Evolutionary conservation across 2,797 vertebrate genomes (phyloP), one percentile per base, ranked within the genome.

Genomic region (Protosalanx chinensis): DNA sequence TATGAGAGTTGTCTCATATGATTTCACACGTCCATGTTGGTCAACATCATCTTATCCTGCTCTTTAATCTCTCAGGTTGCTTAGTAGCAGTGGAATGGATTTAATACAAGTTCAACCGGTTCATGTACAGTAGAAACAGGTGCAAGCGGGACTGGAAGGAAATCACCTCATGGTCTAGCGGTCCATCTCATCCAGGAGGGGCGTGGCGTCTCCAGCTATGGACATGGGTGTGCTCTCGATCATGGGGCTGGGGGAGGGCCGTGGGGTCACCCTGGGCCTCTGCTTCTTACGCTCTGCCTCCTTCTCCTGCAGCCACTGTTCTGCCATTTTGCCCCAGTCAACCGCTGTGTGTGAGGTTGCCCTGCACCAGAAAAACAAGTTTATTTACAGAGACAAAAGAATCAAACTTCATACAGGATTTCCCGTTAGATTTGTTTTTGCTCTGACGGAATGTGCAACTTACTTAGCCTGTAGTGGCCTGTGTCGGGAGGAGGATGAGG

Each of bases 321-420:
- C 95, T 0, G 95, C 95, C 94, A 96, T 96, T 85, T 96, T 96
- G 53, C 94, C 95, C 95, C 95, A 96, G 87, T 96, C 95, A 79
- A 96, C 94, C 0, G 94, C 93, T 0, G 94, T 90, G 1, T 95
- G 94, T 65, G 86, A 90, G 87, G 89, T 94, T 73, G 93, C 89
- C 87, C 93, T 95, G 82, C 16, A 56, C 5, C 16, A n/a, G 51
- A 56, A 16, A 56, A 18, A 51, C 7, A 37, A 37, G 35, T 37
- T 37, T 8, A 37, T 10, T 37, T 37, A 6, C 10, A 37, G 18
- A 63, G n/a, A 69, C 16, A 2, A 18, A 49, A 57, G 16, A 33
- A 20, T 10, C 58, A 60, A 29, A 32, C 12, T 35, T 33, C 61
- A 58, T 32, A 58, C 27, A 29, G 7, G 3, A 13, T 64, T 46